phyloP scores from a whole-genome alignment of 2,797 vertebrate species.

The Peromyscus nudipes region DNA sequence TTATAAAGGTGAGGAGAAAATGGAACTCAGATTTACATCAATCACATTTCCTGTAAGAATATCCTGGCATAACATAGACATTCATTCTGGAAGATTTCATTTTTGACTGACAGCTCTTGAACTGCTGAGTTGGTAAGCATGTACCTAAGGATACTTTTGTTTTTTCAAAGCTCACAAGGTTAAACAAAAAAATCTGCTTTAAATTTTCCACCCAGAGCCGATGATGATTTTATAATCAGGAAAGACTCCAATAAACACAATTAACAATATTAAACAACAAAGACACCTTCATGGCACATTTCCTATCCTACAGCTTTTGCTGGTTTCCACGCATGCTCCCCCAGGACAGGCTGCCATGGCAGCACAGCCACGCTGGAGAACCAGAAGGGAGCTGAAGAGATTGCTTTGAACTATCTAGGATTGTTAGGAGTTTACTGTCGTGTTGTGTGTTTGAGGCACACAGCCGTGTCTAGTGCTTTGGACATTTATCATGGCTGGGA shows the following conservation, averaged over 20 bases:
- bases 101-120: slow-evolving; percentile 1
- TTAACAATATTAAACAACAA: neutral
- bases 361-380: neutral
- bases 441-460: neutral
- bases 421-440: neutral
- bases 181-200: neutral
- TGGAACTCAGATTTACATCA: neutral
- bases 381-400: neutral
- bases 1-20: neutral
- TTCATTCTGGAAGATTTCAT: neutral
- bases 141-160: neutral
- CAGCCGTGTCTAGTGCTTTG: neutral
- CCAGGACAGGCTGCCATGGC: neutral
- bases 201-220: neutral
- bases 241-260: slow-evolving; percentile 32
- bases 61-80: neutral
- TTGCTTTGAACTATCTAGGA: neutral
- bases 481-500: neutral
- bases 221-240: slow-evolving; percentile 24
- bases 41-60: neutral
- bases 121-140: neutral
- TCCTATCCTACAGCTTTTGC: neutral
- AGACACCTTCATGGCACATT: neutral
- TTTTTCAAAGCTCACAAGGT: neutral
- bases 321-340: neutral